These are phyloP conservation scores for Leptopilina drosophilae DNA, from an alignment of 2,888 invertebrate species.

Conservation along the genomic window DNA sequence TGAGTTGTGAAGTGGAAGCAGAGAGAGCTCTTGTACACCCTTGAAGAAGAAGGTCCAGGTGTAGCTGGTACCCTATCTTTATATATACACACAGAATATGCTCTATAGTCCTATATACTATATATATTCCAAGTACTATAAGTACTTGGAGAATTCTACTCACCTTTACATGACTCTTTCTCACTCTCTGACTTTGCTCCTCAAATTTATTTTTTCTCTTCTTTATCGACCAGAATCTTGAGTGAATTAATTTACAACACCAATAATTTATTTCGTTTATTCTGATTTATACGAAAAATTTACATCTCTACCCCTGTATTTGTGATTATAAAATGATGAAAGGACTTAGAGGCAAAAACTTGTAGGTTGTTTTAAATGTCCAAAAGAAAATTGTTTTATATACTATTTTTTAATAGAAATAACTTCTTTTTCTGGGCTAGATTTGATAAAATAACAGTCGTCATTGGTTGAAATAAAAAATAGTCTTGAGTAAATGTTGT, in stretches of 20 bases:
- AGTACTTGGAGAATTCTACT: slow-evolving; percentile 26
- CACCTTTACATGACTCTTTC: slow-evolving; percentile 12
- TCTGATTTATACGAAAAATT: too few species aligned
- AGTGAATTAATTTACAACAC: too few species aligned
- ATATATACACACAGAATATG: slow-evolving; percentile 3
- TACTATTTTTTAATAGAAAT: too few species aligned
- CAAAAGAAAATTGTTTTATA: too few species aligned
- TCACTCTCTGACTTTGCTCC: slow-evolving; percentile 2
- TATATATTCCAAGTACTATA: not conserved
- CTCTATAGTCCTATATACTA: slow-evolving; percentile 15
- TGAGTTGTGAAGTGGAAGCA: slow-evolving; percentile 66
- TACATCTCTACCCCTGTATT: too few species aligned
- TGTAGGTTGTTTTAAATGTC: too few species aligned
- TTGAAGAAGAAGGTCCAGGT: slow-evolving; percentile 73
- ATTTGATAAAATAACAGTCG: too few species aligned
- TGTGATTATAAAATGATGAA: too few species aligned
- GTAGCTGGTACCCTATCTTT: slow-evolving; percentile 47
- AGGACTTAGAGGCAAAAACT: too few species aligned
- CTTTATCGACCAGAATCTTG: not conserved
- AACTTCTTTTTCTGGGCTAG: too few species aligned
- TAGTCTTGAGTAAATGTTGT: too few species aligned
- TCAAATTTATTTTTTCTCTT: not conserved
- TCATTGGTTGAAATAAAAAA: too few species aligned
- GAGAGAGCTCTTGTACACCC: slow-evolving; percentile 69
- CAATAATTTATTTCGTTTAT: not conserved